A percentile compares a stretch with the other conserved stretches of the same genome.
These are phyloP conservation scores for Pteronotus mesoamericanus DNA, from an alignment of 2,797 vertebrate species.

Conservation along the genomic window DNA sequence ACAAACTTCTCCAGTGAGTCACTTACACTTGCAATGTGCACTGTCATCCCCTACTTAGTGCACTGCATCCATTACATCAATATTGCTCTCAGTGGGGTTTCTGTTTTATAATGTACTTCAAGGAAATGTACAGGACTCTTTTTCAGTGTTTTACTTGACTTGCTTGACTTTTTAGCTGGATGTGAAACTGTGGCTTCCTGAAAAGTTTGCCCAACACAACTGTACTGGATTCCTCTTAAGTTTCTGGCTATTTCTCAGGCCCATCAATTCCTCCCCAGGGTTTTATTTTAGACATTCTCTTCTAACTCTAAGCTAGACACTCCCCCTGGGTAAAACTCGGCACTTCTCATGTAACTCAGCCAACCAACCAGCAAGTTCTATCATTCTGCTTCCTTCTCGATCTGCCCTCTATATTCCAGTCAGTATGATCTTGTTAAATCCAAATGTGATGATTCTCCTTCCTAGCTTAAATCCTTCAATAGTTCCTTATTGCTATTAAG, in stretches of 20 bases:
- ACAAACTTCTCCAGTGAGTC: background rate
- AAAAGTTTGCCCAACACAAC: background rate
- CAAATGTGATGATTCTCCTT: background rate
- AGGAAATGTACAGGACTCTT: background rate
- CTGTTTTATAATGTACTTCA: background rate
- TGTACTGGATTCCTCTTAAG: background rate
- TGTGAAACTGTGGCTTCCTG: background rate
- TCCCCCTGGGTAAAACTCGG: background rate
- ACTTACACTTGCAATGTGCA: background rate
- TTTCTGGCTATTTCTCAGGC: background rate
- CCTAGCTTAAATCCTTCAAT: background rate
- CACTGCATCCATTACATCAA: background rate
- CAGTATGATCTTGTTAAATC: background rate
- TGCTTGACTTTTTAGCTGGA: background rate
- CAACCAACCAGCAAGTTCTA: background rate
- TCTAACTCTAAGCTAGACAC: background rate
- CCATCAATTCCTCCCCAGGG: background rate
- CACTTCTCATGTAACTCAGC: background rate
- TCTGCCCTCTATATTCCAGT: background rate
- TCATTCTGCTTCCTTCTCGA: background rate
- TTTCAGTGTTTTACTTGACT: background rate
- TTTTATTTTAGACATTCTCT: background rate
- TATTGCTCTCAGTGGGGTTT: background rate
- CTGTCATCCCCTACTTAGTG: background rate
- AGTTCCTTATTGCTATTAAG: background rate